phyloP scores from a whole-genome alignment of 1,140 invertebrate species.

The Rhagoletis pomonella region DNA sequence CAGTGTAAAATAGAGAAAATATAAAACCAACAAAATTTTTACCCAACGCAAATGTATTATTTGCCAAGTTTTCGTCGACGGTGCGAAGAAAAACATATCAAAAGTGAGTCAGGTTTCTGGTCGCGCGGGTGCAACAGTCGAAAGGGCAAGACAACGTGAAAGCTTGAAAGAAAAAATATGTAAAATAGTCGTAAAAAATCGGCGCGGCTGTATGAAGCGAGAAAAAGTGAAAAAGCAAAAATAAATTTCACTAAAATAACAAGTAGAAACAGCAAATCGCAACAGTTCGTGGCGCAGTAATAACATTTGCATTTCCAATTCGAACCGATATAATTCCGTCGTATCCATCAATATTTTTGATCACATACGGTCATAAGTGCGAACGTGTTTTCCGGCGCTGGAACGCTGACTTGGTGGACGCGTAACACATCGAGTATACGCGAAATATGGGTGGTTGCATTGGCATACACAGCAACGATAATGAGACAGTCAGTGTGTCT shows the following conservation, averaged over 20 bases:
- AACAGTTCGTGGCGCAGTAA: not conserved
- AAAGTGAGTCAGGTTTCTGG: not conserved
- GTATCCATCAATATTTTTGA: not conserved
- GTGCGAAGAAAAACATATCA: constrained; percentile 30
- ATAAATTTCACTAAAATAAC: not conserved
- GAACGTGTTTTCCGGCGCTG: constrained; percentile 32
- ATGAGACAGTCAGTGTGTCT: constrained; percentile 84
- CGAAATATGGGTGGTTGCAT: constrained; percentile 86
- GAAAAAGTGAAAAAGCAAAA: not conserved
- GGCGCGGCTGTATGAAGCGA: not conserved
- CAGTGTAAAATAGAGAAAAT: not conserved
- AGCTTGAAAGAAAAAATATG: constrained; percentile 1
- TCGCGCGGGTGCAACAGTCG: not conserved
- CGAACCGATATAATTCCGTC: not conserved
- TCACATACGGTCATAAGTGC: not conserved
- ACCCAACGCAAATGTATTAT: not conserved
- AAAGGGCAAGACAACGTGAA: constrained; percentile 3
- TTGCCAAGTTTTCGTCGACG: not conserved
- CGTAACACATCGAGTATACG: constrained; percentile 11
- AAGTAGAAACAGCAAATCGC: not conserved
- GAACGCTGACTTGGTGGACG: constrained; percentile 23
- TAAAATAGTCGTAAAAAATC: not conserved
- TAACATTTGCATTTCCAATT: constrained; percentile 26
- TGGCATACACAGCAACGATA: constrained; percentile 85
- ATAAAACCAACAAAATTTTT: not conserved